Conservation (phyloP, 2,888 invertebrate genomes). For the Zootermopsis nevadensis region DNA sequence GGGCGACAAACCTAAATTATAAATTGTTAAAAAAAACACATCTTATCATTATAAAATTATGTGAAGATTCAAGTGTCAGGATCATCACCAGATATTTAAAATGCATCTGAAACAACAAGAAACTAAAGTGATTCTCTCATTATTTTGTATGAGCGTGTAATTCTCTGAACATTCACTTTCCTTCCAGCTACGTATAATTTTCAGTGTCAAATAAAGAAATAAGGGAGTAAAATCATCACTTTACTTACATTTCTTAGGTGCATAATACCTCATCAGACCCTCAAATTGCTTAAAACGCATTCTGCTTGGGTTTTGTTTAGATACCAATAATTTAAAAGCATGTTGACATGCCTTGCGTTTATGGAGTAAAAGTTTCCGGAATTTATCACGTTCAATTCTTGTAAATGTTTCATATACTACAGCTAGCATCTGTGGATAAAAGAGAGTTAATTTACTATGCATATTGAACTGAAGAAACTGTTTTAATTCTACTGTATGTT, state of each 20-base stretch:
- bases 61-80: no score
- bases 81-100: no score
- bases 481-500: not conserved
- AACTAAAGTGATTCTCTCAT: no score
- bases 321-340: conserved; percentile 84
- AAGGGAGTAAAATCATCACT: not conserved
- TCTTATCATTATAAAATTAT: no score
- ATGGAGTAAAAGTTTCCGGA: conserved; percentile 83
- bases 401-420: conserved; percentile 93
- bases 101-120: no score
- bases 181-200: not conserved
- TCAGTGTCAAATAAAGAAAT: not conserved
- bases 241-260: conserved; percentile 75
- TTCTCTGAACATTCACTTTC: not conserved
- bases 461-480: not conserved
- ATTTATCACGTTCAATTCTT: conserved; percentile 86
- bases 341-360: conserved; percentile 83
- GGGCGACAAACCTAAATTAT: no score
- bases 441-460: not conserved
- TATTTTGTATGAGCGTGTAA: no score
- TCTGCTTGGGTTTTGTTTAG: conserved; percentile 76
- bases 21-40: no score
- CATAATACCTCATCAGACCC: conserved; percentile 82
- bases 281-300: conserved; percentile 81
- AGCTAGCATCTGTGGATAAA: conserved; percentile 76